Evolutionary conservation across 2,113 vertebrate species (phyloP), one percentile per base, ranked within the genome.

Genomic region (Calyptomena viridis): DNA sequence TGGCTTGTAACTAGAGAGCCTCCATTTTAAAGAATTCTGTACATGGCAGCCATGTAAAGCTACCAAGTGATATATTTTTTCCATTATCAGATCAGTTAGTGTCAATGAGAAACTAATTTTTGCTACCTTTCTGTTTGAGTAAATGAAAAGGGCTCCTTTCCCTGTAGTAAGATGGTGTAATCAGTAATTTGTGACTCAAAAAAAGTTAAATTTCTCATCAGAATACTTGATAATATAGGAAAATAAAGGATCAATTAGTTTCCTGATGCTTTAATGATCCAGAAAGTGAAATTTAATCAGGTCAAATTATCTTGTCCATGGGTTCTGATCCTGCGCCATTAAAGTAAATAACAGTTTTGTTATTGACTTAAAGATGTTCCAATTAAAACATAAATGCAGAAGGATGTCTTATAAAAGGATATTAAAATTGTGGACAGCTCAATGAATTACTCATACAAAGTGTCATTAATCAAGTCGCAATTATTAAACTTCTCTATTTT

Each of bases 261-360:
- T 90, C 47, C 42, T 82, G 27, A 66, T 69, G 23, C 50, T 82
- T 75, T 91, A 96, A 88, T 84, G 79, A 82, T 66, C 40, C 40
- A 92, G 63, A 90, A 94, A 89, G 94, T 84, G 79, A 80, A n/a
- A 79, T 83, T 68, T 90, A 84, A 79, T 80, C 37, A 68, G 40
- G 53, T 79, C 35, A 63, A 6, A 92, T 92, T 67, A 6, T 76
- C 53, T 69, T 49, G 19, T 78, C 28, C 72, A 22, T 46, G 49
- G 46, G 9, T 16, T 73, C 21, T 74, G 42, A 74, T 91, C 50
- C 31, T 90, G 60, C 37, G 55, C 25, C 11, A 23, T 79, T 90
- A n/a, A 77, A 86, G 24, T 46, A 64, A 80, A 9, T 68, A 47
- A 55, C 62, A 71, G 11, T 62, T 78, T 85, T 83, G 25, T 50